Percentiles rank a stretch among this genome's conserved stretches.
Evolutionary conservation across 2,888 invertebrate species (phyloP).

Genomic region (Punctoribates punctum): DNA sequence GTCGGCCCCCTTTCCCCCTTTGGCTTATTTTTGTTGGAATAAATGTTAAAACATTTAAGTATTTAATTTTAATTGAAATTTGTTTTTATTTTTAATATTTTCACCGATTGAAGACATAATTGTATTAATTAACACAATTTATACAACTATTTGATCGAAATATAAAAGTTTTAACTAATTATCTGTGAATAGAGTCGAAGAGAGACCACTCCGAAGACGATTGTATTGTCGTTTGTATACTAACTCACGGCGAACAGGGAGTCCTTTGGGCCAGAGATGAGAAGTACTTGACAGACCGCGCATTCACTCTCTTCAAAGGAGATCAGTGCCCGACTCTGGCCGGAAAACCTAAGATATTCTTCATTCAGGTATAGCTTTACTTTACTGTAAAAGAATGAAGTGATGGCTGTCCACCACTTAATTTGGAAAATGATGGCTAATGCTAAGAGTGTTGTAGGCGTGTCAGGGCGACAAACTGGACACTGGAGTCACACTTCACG

Average conservation of each 20-base stretch:
- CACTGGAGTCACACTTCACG: constrained; percentile 64
- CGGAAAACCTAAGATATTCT: constrained; percentile 76
- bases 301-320: constrained; percentile 62
- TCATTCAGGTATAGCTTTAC: constrained; percentile 61
- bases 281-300: constrained; percentile 75
- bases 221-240: constrained; percentile 75
- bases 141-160: too few relatives aligned
- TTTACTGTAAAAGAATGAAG: neutral
- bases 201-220: constrained; percentile 74
- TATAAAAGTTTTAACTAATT: neutral
- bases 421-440: neutral
- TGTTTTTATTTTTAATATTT: too few relatives aligned
- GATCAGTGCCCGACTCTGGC: constrained; percentile 75
- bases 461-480: constrained; percentile 87
- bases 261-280: constrained; percentile 80
- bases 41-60: too few relatives aligned
- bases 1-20: too few relatives aligned
- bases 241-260: constrained; percentile 86
- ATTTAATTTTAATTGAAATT: too few relatives aligned
- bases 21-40: too few relatives aligned
- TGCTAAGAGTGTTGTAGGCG: constrained; percentile 53
- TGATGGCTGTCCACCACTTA: neutral
- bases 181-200: constrained; percentile 26
- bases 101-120: too few relatives aligned
- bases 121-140: too few relatives aligned